phyloP scores from a whole-genome alignment of 2,888 invertebrate species.

The Hypsopygia costalis region DNA sequence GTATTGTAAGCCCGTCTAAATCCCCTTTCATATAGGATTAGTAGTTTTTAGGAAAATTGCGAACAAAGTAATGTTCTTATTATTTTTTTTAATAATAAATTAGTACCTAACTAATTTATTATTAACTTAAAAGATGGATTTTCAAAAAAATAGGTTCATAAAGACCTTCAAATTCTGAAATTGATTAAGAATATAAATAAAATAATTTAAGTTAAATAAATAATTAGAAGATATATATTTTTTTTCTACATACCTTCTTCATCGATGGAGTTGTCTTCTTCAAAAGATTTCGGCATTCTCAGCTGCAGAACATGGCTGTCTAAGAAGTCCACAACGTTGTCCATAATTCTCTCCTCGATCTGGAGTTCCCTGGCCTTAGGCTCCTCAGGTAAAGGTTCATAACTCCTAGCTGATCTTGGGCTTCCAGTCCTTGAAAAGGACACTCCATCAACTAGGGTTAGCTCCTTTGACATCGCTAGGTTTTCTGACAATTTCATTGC shows the following conservation, averaged over 20 bases:
- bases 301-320: conserved; percentile 65
- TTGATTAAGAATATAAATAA: background rate
- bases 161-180: background rate
- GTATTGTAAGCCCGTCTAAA: too few relatives aligned
- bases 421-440: conserved; percentile 62
- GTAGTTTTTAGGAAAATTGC: too few relatives aligned
- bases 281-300: conserved; percentile 68
- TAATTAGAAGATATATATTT: too few relatives aligned
- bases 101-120: too few relatives aligned
- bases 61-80: too few relatives aligned
- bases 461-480: conserved; percentile 61
- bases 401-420: conserved; percentile 64
- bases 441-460: conserved; percentile 62
- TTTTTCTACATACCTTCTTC: conserved; percentile 59
- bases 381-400: conserved; percentile 63
- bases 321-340: conserved; percentile 67
- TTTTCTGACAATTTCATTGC: conserved; percentile 72
- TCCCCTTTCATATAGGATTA: too few relatives aligned
- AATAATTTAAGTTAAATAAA: too few relatives aligned
- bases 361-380: conserved; percentile 62
- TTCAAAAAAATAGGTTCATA: too few relatives aligned
- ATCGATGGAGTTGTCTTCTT: conserved; percentile 66
- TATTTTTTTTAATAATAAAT: too few relatives aligned
- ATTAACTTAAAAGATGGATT: too few relatives aligned
- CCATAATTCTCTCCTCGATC: conserved; percentile 69